Percentiles rank a stretch among this genome's conserved stretches.
These are phyloP conservation scores for Sinohyriopsis cumingii DNA, from an alignment of 2,888 invertebrate genomes.

Conservation along the genomic window DNA sequence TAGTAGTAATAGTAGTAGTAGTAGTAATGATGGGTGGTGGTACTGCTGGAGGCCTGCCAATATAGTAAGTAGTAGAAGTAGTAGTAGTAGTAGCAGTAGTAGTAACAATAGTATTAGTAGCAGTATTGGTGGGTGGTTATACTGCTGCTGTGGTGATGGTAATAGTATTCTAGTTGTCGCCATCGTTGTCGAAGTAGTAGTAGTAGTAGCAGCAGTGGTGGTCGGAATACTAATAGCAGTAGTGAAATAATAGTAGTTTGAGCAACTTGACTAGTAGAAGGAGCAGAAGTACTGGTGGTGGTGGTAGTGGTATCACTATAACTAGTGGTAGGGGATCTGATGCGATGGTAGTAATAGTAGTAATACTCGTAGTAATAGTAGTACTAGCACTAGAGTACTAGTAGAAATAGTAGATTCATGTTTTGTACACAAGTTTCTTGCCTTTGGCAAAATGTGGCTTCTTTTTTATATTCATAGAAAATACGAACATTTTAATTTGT, in stretches of 20 bases:
- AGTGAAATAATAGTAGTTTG: background rate
- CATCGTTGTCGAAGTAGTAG: background rate
- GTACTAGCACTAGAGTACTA: no score
- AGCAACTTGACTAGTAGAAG: background rate
- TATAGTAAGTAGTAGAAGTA: constrained; percentile 47
- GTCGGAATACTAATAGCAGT: background rate
- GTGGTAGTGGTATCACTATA: no score
- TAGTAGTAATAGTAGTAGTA: constrained; percentile 4
- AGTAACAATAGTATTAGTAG: constrained; percentile 20
- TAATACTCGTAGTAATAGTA: no score
- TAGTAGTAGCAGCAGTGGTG: constrained; percentile 5
- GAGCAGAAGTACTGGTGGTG: no score
- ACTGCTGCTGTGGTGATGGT: constrained; percentile 1
- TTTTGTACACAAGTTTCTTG: no score
- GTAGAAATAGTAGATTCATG: no score
- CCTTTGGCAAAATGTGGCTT: background rate
- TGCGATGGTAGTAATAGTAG: no score
- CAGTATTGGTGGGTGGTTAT: constrained; percentile 15
- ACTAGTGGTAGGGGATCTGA: no score
- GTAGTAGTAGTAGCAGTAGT: constrained; percentile 7
- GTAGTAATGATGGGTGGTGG: background rate
- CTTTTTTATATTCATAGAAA: constrained; percentile 1
- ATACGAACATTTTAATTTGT: background rate
- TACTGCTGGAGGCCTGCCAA: constrained; percentile 52
- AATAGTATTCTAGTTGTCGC: background rate